Base-by-base conservation (phyloP, 2,888 invertebrate genomes). In the Cosmia pyralina region DNA sequence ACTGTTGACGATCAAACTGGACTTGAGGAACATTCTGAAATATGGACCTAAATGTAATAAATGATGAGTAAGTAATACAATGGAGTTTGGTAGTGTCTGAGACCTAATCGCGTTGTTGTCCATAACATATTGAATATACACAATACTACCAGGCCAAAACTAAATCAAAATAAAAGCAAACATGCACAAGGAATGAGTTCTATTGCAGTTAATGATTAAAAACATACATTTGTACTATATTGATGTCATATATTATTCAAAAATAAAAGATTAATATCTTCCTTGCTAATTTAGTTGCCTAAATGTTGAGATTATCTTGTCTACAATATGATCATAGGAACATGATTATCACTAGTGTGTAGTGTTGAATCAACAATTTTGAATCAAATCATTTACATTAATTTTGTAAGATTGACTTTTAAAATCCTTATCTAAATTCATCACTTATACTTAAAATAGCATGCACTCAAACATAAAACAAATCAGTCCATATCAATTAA, bases 401-500 rank as follows among this genome's bases (percentile, higher is more conserved):
- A 19, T 62, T 57, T 62, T 58, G 38, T 71, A 68, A 73, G 60
- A 28, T 53, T 38, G 11, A 22, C 22, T 46, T 60, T 57, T 50
- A 10, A 52, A 66, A 38, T 63, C 46, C 13, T 70, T 64, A 11
- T 57, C 65, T 41, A 11, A 72, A 70, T 64, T 46, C 53, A 72
- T 72, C 52, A 77, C 77, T 74, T 79, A 69, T n/a, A 66, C 75
- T 55, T 73, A 76, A 58, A n/a, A n/a, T n/a, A n/a, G n/a, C 48
- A 63, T 52, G 74, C 53, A 72, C 59, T 62, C n/a, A 68, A 70
- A 68, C 63, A 69, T 69, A 60, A 52, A 82, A 38, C 17, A 84
- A 82, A 81, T 88, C 88, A 90, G 90, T 90, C 79, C 75, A 73
- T 70, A 75, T 75, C 55, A 19, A 44, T 60, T 41, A 65, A 69